These are phyloP conservation scores for Halictus quadricinctus DNA, from an alignment of 2,888 invertebrate genomes.

Conservation along the genomic window DNA sequence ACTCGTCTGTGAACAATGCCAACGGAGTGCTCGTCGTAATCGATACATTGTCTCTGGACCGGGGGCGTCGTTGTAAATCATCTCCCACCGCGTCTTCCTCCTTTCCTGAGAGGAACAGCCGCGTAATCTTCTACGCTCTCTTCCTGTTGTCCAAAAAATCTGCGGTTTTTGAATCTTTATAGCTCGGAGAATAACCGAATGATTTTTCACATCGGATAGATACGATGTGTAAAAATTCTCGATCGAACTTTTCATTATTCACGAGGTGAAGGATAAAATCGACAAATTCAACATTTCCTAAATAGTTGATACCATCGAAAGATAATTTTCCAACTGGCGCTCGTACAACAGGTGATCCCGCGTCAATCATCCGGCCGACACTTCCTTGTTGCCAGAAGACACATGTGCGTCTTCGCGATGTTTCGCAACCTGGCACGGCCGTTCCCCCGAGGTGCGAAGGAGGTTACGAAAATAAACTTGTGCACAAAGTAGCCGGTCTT, in stretches of 20 bases:
- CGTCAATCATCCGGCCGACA: background rate
- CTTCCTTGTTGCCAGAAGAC: constrained; percentile 15
- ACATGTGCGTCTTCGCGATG: background rate
- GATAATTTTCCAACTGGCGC: background rate
- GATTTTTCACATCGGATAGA: too few species aligned
- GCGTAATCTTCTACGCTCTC: background rate
- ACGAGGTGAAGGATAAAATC: too few species aligned
- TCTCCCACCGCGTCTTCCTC: background rate
- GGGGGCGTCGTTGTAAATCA: background rate
- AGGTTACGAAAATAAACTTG: background rate
- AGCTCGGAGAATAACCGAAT: background rate
- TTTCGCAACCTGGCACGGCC: constrained; percentile 13
- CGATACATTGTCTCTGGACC: background rate
- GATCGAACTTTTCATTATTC: too few species aligned
- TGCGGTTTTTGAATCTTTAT: background rate
- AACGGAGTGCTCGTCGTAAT: background rate
- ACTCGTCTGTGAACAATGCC: constrained; percentile 37
- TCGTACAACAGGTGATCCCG: background rate
- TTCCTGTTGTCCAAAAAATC: background rate
- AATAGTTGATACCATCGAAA: background rate
- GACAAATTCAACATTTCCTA: background rate
- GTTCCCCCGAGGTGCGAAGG: background rate
- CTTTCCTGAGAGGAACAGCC: background rate
- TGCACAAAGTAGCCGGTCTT: background rate
- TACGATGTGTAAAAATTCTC: too few species aligned